A percentile compares a stretch with the other conserved stretches of the same genome.
phyloP scores from a whole-genome alignment of 2,113 vertebrate genomes.

The Meles meles region DNA sequence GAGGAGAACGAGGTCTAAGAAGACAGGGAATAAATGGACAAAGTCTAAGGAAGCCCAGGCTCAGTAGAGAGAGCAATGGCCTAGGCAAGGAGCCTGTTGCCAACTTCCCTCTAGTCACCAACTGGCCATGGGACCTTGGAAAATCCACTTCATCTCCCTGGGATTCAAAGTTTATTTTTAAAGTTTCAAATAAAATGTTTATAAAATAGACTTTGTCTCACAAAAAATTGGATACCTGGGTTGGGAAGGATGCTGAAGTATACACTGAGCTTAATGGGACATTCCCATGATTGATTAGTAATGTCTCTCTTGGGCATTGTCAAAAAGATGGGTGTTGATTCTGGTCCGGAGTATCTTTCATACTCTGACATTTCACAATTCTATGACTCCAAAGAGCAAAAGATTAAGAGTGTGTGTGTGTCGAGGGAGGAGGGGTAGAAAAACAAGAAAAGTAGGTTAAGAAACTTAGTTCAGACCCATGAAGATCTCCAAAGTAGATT shows the following conservation, averaged over 20 bases:
- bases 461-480: background rate
- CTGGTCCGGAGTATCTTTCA: background rate
- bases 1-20: background rate
- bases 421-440: background rate
- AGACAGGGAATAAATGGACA: background rate
- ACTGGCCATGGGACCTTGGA: background rate
- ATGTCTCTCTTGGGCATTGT: background rate
- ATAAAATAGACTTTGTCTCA: background rate
- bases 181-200: background rate
- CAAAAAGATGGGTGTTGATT: background rate
- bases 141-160: background rate
- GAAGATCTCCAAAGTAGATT: background rate
- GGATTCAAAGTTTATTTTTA: background rate
- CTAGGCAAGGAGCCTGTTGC: background rate
- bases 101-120: accelerated
- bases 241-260: background rate
- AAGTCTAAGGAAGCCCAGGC: background rate
- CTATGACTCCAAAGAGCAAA: background rate
- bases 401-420: background rate
- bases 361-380: background rate
- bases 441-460: background rate
- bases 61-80: background rate
- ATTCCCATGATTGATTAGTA: background rate
- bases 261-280: background rate
- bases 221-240: background rate